Conservation (phyloP, 2,888 invertebrate genomes). For the Apotomis betuletana region DNA sequence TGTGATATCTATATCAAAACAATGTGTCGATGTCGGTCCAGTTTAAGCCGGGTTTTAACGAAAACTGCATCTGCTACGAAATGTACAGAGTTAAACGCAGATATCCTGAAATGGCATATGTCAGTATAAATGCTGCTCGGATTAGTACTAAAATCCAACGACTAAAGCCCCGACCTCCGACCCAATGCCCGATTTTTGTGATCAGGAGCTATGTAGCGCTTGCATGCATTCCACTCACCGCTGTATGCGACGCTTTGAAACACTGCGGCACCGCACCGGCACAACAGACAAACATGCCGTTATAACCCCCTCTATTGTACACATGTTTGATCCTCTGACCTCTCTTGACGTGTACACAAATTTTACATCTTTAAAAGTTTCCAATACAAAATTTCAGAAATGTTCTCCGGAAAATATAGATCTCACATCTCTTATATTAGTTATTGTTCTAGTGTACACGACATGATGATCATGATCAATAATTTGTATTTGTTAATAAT, state of each 20-base stretch:
- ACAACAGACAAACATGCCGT: constrained; percentile 82
- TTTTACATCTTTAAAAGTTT: not conserved
- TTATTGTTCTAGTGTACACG: constrained; percentile 13
- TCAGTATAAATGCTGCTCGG: not conserved
- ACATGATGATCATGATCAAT: constrained; percentile 15
- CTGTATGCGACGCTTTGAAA: constrained; percentile 98
- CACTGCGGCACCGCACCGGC: constrained; percentile 87
- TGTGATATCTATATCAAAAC: constrained; percentile 47
- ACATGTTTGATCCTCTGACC: constrained; percentile 47
- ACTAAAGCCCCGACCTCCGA: constrained; percentile 23
- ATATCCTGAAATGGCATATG: constrained; percentile 11
- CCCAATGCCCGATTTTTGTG: constrained; percentile 27
- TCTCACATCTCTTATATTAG: not conserved
- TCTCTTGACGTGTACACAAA: constrained; percentile 48
- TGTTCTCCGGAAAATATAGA: no score
- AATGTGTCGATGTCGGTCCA: constrained; percentile 21
- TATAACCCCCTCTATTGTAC: constrained; percentile 53
- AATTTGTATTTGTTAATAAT: constrained; percentile 29
- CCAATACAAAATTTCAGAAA: not conserved
- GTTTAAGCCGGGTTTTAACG: constrained; percentile 6
- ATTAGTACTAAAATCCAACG: constrained; percentile 9
- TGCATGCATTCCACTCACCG: constrained; percentile 90
- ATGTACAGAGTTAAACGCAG: constrained; percentile 5
- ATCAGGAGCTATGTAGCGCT: constrained; percentile 58
- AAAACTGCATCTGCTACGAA: not conserved